Conservation (phyloP, 2,113 vertebrate species). For the Campylorhamphus procurvoides region DNA sequence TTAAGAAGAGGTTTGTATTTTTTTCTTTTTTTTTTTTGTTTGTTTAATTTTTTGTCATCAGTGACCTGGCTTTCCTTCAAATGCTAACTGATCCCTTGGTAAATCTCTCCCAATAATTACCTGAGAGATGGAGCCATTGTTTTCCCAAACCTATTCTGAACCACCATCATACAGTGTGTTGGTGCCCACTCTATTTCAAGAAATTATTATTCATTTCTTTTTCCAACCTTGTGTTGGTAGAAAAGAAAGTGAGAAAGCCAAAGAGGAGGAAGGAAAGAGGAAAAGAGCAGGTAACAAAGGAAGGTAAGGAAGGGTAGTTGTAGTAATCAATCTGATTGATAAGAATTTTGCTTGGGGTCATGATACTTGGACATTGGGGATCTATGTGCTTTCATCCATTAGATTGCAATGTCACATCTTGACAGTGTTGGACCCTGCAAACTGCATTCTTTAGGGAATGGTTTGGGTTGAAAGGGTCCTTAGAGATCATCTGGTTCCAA, state of each 20-base stretch:
- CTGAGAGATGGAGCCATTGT: neutral
- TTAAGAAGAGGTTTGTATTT: neutral
- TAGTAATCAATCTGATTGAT: neutral
- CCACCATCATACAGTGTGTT: neutral
- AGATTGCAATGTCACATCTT: neutral
- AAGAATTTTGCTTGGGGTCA: neutral
- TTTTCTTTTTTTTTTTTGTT: neutral
- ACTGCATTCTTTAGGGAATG: neutral
- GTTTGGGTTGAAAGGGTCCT: neutral
- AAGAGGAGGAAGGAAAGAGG: neutral
- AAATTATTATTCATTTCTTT: neutral
- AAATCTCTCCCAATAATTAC: neutral
- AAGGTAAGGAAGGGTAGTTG: neutral
- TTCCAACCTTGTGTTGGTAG: neutral
- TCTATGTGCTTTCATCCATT: neutral
- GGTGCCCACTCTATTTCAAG: neutral
- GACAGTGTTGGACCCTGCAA: neutral
- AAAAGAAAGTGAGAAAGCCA: neutral
- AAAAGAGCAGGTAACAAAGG: neutral
- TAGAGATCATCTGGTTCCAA: neutral
- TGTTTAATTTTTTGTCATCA: neutral
- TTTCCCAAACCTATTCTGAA: neutral
- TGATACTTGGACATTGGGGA: neutral
- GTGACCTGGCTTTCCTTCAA: neutral
- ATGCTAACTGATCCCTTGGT: neutral